Conservation (phyloP, 2,797 vertebrate species). For the Hypotaenidia philippensis region DNA sequence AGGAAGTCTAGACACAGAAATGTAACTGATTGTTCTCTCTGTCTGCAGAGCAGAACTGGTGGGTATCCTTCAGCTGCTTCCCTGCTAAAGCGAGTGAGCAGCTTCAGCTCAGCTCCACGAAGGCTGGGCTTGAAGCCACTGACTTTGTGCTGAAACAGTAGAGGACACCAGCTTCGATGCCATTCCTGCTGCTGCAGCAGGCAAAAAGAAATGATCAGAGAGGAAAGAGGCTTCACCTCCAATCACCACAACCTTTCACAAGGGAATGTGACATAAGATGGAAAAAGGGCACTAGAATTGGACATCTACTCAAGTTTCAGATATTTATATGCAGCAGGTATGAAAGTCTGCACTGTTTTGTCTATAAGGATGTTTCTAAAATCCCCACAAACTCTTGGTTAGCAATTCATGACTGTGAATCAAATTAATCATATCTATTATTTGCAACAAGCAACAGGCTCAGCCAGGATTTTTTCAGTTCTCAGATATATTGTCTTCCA, state of each 20-base stretch:
- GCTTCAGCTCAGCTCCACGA: neutral
- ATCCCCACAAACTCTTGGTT: neutral
- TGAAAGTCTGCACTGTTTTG: neutral
- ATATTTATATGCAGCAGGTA: rapidly evolving
- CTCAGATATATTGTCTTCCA: neutral
- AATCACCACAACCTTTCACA: neutral
- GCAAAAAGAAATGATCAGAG: neutral
- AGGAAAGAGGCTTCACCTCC: neutral
- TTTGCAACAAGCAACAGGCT: neutral
- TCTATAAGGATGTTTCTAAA: neutral
- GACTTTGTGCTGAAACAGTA: neutral
- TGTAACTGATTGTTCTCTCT: neutral
- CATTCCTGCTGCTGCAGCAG: neutral
- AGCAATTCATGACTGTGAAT: neutral
- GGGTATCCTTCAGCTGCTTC: neutral
- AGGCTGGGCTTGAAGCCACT: neutral
- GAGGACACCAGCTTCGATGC: rapidly evolving
- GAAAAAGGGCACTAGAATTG: neutral
- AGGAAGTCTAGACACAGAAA: neutral
- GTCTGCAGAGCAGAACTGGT: neutral
- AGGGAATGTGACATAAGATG: neutral
- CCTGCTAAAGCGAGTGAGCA: neutral
- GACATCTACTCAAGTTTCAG: neutral
- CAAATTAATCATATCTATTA: neutral
- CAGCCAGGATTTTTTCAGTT: neutral